Evolutionary conservation across 1,140 invertebrate genomes (phyloP).

Genomic region (Ceratina japonica): DNA sequence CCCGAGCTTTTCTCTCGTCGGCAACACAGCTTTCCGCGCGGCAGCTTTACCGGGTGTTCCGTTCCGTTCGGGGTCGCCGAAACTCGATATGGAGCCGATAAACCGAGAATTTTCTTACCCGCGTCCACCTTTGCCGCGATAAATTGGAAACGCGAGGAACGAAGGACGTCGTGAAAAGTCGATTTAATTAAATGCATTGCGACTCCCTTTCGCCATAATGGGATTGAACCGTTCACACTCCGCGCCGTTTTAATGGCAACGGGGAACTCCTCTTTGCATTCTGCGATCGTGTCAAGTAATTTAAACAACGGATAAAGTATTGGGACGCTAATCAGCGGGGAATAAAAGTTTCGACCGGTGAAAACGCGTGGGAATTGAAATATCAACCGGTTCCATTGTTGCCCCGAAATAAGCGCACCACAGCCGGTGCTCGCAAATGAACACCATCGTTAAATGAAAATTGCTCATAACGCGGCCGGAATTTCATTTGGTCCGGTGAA

Average conservation of each 20-base stretch:
- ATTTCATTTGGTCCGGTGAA: neutral
- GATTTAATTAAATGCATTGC: neutral
- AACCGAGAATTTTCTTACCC: conserved; percentile 51
- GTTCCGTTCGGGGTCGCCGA: conserved; percentile 4
- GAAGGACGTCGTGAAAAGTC: neutral
- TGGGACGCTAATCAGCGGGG: neutral
- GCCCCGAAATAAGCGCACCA: neutral
- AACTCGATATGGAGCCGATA: conserved; percentile 35
- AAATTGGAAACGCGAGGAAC: neutral
- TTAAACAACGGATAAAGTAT: too few species aligned
- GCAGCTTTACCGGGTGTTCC: conserved; percentile 44
- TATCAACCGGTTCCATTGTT: neutral
- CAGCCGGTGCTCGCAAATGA: neutral
- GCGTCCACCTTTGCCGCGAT: conserved; percentile 25
- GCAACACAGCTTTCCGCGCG: conserved; percentile 57
- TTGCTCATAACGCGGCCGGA: neutral
- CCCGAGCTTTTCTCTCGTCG: conserved; percentile 62
- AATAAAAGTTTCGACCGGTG: neutral
- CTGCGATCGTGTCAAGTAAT: too few species aligned
- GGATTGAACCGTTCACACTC: too few species aligned
- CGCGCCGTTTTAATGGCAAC: too few species aligned
- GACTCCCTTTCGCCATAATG: too few species aligned
- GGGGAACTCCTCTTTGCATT: too few species aligned
- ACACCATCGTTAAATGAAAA: conserved; percentile 13
- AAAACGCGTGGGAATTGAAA: neutral